phyloP scores from a whole-genome alignment of 2,888 invertebrate genomes.

The Charanyca ferruginea region DNA sequence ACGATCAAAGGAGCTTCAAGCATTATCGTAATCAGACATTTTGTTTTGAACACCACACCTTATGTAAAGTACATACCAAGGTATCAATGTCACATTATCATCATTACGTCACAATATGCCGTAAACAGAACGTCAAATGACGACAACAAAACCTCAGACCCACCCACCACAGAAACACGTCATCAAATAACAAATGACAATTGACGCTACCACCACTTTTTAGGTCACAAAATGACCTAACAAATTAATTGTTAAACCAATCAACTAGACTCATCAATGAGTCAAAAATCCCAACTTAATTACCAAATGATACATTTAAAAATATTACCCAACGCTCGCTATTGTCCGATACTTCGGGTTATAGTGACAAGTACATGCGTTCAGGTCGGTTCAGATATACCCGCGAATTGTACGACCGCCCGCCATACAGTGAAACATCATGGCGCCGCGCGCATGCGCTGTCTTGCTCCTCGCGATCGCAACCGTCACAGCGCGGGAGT shows the following conservation, averaged over 20 bases:
- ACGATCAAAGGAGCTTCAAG: not conserved
- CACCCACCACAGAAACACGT: slow-evolving; percentile 42
- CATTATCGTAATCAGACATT: not conserved
- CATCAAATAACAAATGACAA: slow-evolving; percentile 21
- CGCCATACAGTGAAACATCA: slow-evolving; percentile 81
- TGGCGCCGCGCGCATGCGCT: slow-evolving; percentile 87
- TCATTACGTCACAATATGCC: slow-evolving; percentile 33
- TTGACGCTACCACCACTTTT: not conserved
- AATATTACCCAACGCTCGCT: slow-evolving; percentile 70
- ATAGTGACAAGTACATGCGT: slow-evolving; percentile 58
- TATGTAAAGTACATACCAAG: slow-evolving; percentile 13
- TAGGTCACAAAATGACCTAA: not conserved
- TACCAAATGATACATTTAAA: slow-evolving; percentile 31
- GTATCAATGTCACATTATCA: slow-evolving; percentile 31
- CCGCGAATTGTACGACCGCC: slow-evolving; percentile 66
- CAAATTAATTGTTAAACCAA: slow-evolving; percentile 38
- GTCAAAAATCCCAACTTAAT: slow-evolving; percentile 32
- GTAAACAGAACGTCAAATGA: slow-evolving; percentile 23
- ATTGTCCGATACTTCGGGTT: slow-evolving; percentile 67
- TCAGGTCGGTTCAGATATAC: slow-evolving; percentile 69
- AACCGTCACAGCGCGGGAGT: slow-evolving; percentile 80
- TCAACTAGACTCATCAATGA: slow-evolving; percentile 20
- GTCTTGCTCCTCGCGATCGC: slow-evolving; percentile 72
- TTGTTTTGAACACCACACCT: slow-evolving; percentile 12
- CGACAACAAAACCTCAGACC: slow-evolving; percentile 28